These are phyloP conservation scores for Helostoma temminkii DNA, from an alignment of 2,797 vertebrate species.

Conservation along the genomic window DNA sequence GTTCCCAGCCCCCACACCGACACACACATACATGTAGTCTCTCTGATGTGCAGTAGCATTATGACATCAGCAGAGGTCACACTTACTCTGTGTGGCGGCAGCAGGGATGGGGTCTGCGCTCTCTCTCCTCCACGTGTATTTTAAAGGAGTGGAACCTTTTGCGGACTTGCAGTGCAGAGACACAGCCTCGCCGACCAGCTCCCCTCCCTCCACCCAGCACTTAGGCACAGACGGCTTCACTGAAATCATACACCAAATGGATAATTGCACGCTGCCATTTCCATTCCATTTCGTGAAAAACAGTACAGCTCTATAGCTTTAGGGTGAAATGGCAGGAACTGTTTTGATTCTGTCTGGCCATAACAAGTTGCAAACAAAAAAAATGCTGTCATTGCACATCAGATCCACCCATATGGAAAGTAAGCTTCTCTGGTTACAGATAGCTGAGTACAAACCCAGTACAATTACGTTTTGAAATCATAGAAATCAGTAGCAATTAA, in stretches of 20 bases:
- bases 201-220: constrained; percentile 79
- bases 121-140: constrained; percentile 78
- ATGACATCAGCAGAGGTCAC: constrained; percentile 75
- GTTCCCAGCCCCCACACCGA: background rate
- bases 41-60: constrained; percentile 64
- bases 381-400: too few species aligned
- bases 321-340: background rate
- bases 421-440: background rate
- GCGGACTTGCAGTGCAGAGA: constrained; percentile 79
- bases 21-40: background rate
- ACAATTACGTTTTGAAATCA: background rate
- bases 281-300: background rate
- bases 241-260: constrained; percentile 60
- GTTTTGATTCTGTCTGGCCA: constrained; percentile 16
- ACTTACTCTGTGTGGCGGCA: constrained; percentile 81
- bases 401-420: background rate
- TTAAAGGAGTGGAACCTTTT: constrained; percentile 76
- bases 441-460: background rate
- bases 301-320: background rate
- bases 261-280: constrained; percentile 22
- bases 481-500: background rate
- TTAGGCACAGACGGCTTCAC: constrained; percentile 79
- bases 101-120: constrained; percentile 53
- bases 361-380: too few species aligned
- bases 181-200: constrained; percentile 66